A percentile compares a stretch with the other conserved stretches of the same genome.
These are phyloP conservation scores for Crotalus horridus DNA, from an alignment of 2,113 vertebrate species.

Conservation along the genomic window DNA sequence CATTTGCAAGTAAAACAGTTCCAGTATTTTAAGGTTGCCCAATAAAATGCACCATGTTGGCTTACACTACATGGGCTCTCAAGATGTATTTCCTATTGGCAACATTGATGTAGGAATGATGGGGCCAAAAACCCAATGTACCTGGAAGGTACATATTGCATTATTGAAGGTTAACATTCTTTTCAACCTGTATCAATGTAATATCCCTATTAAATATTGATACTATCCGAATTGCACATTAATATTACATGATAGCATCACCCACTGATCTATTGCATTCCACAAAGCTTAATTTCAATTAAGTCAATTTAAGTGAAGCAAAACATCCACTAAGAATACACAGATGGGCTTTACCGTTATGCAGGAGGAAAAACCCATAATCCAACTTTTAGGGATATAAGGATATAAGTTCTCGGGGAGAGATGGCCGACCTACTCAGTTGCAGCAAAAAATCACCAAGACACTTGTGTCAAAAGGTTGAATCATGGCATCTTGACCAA, in stretches of 20 bases:
- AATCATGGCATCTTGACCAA: neutral
- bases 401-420: neutral
- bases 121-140: neutral
- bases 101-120: neutral
- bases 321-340: constrained; percentile 39
- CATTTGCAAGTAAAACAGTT: neutral
- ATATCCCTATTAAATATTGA: neutral
- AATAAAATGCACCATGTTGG: neutral
- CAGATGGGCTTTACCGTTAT: neutral
- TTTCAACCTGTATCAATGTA: neutral
- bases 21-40: neutral
- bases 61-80: neutral
- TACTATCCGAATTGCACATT: neutral
- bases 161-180: neutral
- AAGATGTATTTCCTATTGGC: neutral
- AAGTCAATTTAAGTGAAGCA: constrained; percentile 51
- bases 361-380: neutral
- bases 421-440: neutral
- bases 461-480: neutral
- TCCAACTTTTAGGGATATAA: neutral
- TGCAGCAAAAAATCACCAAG: neutral
- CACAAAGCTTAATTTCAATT: constrained; percentile 21
- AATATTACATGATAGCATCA: neutral
- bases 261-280: neutral
- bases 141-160: neutral